A percentile compares a stretch with the other conserved stretches of the same genome.
These are phyloP conservation scores for Antheraea yamamai DNA, from an alignment of 2,888 invertebrate species.

Conservation along the genomic window DNA sequence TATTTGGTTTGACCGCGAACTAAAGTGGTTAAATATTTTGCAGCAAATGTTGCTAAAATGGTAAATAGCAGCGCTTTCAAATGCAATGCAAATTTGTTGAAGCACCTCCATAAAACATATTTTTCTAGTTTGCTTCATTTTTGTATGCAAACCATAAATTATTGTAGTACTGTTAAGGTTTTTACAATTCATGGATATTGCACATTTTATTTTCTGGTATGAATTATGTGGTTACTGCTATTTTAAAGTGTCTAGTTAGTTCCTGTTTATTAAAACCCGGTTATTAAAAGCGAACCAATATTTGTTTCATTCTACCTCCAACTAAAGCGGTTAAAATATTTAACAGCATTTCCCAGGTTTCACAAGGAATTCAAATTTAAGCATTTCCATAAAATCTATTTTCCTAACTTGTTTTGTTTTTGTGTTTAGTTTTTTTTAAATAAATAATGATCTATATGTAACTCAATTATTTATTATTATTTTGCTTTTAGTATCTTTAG, in stretches of 20 bases:
- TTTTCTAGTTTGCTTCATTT: background rate
- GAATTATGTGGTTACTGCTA: background rate
- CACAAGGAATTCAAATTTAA: no score
- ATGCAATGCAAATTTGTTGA: background rate
- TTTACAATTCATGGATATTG: background rate
- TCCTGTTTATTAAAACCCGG: no score
- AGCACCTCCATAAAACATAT: background rate
- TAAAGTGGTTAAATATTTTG: background rate
- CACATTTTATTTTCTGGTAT: background rate
- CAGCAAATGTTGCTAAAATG: background rate
- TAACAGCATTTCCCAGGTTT: no score
- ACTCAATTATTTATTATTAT: no score
- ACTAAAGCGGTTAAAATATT: no score
- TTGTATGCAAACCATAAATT: background rate
- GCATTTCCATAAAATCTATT: no score
- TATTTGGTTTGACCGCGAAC: background rate
- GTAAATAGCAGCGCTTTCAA: background rate
- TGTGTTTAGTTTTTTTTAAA: no score
- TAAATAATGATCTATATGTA: no score
- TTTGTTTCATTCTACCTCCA: no score
- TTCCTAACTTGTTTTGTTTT: no score
- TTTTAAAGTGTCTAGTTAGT: background rate
- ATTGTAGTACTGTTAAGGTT: slow-evolving; percentile 11
- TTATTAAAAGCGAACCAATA: no score
- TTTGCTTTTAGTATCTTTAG: no score